phyloP scores from a whole-genome alignment of 2,888 invertebrate genomes.

The Mechanitis mazaeus region DNA sequence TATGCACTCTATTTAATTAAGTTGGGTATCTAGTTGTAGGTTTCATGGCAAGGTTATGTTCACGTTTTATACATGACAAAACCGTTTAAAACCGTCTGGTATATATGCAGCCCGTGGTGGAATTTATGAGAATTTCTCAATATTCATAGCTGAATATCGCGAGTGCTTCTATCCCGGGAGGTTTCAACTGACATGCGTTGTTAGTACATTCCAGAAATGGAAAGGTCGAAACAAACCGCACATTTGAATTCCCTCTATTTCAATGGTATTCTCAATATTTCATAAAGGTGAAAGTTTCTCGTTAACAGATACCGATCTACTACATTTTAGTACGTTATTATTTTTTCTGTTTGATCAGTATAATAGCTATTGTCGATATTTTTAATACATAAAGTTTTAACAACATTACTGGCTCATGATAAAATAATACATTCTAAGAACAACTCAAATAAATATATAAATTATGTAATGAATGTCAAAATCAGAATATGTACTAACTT shows the following conservation, averaged over 20 bases:
- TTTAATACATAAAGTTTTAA: no score
- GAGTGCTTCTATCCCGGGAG: slow-evolving; percentile 34
- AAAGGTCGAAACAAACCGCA: slow-evolving; percentile 58
- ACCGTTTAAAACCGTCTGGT: slow-evolving; percentile 43
- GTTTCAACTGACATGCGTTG: slow-evolving; percentile 47
- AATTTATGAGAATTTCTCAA: slow-evolving; percentile 67
- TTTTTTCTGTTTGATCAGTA: no score
- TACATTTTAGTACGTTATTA: no score
- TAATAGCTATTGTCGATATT: no score
- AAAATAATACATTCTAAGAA: no score
- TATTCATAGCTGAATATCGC: slow-evolving; percentile 60
- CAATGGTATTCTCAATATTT: slow-evolving; percentile 50
- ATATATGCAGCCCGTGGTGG: slow-evolving; percentile 40
- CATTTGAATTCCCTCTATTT: slow-evolving; percentile 62
- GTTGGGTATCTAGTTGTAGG: slow-evolving; percentile 1
- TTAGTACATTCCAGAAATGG: slow-evolving; percentile 52
- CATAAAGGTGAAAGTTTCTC: slow-evolving; percentile 37
- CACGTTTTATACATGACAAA: slow-evolving; percentile 15
- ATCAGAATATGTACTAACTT: background rate
- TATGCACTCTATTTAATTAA: slow-evolving; percentile 14
- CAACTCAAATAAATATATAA: no score
- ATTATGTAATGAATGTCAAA: no score
- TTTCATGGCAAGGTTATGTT: background rate
- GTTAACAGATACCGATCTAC: background rate
- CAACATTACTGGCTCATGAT: no score